phyloP scores from a whole-genome alignment of 2,113 vertebrate genomes.

The Nicator chloris region DNA sequence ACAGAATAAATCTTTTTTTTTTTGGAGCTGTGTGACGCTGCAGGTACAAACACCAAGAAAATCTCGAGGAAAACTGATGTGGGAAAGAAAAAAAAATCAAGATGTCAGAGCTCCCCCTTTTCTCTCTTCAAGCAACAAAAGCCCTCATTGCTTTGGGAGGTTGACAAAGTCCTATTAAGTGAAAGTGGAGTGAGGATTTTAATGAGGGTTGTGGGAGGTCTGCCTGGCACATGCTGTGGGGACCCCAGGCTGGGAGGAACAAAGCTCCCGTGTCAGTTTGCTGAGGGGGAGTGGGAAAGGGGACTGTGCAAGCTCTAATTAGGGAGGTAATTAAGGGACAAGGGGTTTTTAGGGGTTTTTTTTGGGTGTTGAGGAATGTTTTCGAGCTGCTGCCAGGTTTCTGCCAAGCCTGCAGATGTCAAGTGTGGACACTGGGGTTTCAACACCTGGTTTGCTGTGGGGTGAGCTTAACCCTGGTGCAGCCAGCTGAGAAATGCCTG shows the following conservation, averaged over 20 bases:
- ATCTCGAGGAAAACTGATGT: not conserved
- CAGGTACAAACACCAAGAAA: not conserved
- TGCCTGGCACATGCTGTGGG: not conserved
- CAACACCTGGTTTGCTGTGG: not conserved
- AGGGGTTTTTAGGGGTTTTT: not conserved
- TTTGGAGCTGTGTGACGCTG: not conserved
- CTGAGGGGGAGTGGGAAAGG: not conserved
- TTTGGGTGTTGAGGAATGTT: not conserved
- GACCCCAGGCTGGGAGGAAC: not conserved
- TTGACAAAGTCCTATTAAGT: not conserved
- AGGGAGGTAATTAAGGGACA: conserved; percentile 39
- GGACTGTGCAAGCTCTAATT: conserved; percentile 11
- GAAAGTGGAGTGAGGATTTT: not conserved
- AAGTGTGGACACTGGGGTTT: not conserved
- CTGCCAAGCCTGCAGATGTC: not conserved
- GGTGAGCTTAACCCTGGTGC: not conserved
- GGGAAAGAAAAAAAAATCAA: not conserved
- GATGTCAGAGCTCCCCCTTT: not conserved
- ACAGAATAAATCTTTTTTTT: not conserved
- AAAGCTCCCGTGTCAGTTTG: not conserved
- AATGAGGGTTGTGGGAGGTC: conserved; percentile 9
- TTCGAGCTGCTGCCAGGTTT: not conserved
- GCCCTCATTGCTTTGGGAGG: not conserved
- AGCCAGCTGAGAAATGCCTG: not conserved
- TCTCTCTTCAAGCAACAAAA: not conserved